A percentile compares a stretch with the other conserved stretches of the same genome.
Conservation (phyloP, 2,797 vertebrate species). For the Clarias fuscus region DNA sequence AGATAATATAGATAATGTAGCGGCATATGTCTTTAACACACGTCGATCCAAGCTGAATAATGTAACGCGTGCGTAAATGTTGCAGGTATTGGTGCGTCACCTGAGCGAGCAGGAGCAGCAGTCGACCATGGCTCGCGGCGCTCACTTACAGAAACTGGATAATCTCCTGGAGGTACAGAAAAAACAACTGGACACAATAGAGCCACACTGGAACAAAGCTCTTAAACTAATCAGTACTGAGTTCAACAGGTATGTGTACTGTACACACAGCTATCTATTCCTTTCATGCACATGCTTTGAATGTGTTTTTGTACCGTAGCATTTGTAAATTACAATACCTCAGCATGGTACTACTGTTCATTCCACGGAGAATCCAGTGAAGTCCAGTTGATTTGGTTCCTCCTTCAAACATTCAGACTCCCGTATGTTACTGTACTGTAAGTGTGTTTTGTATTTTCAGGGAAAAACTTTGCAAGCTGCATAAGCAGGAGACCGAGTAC, state of each 20-base stretch:
- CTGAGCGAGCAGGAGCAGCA: conserved; percentile 79
- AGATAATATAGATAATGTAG: not conserved
- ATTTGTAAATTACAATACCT: no score
- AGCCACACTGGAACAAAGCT: conserved; percentile 68
- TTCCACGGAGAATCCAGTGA: no score
- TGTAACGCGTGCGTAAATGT: conserved; percentile 5
- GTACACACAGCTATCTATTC: not conserved
- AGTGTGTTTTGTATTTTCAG: conserved; percentile 59
- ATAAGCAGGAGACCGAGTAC: conserved; percentile 68
- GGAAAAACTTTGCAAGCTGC: conserved; percentile 69
- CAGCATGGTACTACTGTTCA: no score
- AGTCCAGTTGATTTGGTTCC: not conserved
- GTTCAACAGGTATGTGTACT: conserved; percentile 72
- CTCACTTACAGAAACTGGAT: conserved; percentile 76
- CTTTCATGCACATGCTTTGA: not conserved
- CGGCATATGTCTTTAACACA: not conserved
- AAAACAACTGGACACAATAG: conserved; percentile 68
- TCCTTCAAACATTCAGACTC: not conserved
- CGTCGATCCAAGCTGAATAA: not conserved
- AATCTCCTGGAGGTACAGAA: conserved; percentile 75
- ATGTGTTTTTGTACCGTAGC: no score
- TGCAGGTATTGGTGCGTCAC: conserved; percentile 74
- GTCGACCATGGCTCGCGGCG: conserved; percentile 68
- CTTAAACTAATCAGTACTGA: conserved; percentile 70
- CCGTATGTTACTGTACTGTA: not conserved